Evolutionary conservation across 2,113 vertebrate species (phyloP).

Genomic region (Xiphias gladius): DNA sequence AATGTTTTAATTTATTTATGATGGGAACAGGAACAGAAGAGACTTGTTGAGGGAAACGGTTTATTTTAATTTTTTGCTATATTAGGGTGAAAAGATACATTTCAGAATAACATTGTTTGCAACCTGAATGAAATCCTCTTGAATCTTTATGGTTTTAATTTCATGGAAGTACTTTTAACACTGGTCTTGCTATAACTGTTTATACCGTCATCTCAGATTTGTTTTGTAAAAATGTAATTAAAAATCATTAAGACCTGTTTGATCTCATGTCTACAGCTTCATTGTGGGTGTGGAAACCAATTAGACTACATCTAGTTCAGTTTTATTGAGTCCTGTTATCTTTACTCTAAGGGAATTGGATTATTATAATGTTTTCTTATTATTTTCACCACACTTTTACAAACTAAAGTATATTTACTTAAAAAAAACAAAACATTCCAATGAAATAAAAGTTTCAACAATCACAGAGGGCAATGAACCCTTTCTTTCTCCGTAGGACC

Average conservation of each 20-base stretch:
- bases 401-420: too few relatives aligned
- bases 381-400: too few relatives aligned
- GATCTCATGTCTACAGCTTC: neutral
- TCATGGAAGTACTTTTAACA: constrained; percentile 7
- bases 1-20: constrained; percentile 51
- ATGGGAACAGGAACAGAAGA: constrained; percentile 13
- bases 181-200: neutral
- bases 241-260: neutral
- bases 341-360: neutral
- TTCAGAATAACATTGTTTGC: neutral
- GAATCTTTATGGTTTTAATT: constrained; percentile 20
- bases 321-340: neutral
- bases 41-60: neutral
- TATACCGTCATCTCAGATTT: constrained; percentile 27
- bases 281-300: neutral
- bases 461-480: constrained; percentile 1
- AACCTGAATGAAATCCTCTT: constrained; percentile 12
- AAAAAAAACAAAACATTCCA: too few relatives aligned
- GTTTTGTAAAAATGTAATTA: constrained; percentile 56
- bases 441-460: too few relatives aligned
- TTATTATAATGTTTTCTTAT: too few relatives aligned
- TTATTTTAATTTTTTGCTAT: constrained; percentile 37
- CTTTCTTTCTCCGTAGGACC: constrained; percentile 39
- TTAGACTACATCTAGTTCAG: neutral
- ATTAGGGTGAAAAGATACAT: neutral